Conservation (phyloP, 2,888 invertebrate genomes). For the Carterocephalus palaemon region DNA sequence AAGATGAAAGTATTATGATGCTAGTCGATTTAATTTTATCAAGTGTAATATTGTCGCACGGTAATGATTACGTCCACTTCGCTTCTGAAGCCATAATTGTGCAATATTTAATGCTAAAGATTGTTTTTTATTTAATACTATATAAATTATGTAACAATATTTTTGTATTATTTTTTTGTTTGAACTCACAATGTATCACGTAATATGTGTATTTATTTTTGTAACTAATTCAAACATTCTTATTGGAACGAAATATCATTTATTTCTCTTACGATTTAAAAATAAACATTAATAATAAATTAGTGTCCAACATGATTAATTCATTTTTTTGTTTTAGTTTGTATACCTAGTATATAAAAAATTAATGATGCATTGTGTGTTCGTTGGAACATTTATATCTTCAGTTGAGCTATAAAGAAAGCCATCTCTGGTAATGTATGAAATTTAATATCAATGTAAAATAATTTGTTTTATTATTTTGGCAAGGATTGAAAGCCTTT, state of each 20-base stretch:
- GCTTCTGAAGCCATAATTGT: slow-evolving; percentile 61
- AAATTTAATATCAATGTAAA: slow-evolving; percentile 12
- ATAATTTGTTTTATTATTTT: slow-evolving; percentile 29
- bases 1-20: slow-evolving; percentile 70
- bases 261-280: background rate
- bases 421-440: slow-evolving; percentile 16
- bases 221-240: slow-evolving; percentile 27
- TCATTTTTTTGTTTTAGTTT: too few species aligned
- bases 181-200: slow-evolving; percentile 11
- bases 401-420: slow-evolving; percentile 12
- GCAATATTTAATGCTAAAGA: slow-evolving; percentile 49
- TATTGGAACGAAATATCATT: too few species aligned
- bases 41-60: slow-evolving; percentile 34
- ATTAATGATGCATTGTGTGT: slow-evolving; percentile 6
- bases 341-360: too few species aligned
- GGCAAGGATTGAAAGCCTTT: slow-evolving; percentile 17
- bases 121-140: slow-evolving; percentile 29
- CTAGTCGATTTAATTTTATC: slow-evolving; percentile 61
- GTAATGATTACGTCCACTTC: slow-evolving; percentile 53
- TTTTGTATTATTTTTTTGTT: slow-evolving; percentile 18
- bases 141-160: slow-evolving; percentile 19
- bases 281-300: too few species aligned
- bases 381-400: slow-evolving; percentile 17
- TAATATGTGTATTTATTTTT: too few species aligned
- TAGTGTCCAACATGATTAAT: too few species aligned